Evolutionary conservation across 2,888 invertebrate species (phyloP).

Genomic region (Phanerotoma sp.): DNA sequence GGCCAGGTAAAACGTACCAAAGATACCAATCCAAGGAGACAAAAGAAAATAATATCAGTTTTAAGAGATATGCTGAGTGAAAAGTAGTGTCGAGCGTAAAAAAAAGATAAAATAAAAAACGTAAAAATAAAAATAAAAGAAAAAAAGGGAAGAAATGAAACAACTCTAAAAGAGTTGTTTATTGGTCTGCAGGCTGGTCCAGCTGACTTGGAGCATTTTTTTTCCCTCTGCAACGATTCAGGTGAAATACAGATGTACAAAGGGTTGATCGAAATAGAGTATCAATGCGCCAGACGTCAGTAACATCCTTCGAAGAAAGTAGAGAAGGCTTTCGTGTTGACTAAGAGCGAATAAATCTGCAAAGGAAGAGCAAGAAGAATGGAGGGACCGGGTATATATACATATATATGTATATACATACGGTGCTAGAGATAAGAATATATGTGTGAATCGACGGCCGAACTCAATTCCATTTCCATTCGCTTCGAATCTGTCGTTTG

Average conservation of each 20-base stretch:
- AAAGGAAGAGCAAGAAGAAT: conserved; percentile 9
- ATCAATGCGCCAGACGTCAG: neutral
- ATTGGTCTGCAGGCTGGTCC: conserved; percentile 20
- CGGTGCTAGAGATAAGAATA: conserved; percentile 5
- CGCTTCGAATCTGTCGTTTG: conserved; percentile 29
- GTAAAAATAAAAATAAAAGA: too few species aligned
- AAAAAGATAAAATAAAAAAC: too few species aligned
- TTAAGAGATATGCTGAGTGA: too few species aligned
- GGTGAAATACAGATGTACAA: conserved; percentile 9
- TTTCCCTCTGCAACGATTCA: neutral
- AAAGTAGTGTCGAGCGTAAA: conserved; percentile 6
- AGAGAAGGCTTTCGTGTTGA: conserved; percentile 3
- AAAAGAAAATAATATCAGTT: conserved; percentile 12
- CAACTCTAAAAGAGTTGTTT: conserved; percentile 3
- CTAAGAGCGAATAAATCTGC: conserved; percentile 23
- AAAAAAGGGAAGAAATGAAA: too few species aligned
- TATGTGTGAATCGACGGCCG: conserved; percentile 21
- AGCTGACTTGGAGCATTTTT: conserved; percentile 13
- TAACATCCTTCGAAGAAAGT: neutral
- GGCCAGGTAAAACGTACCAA: conserved; percentile 32
- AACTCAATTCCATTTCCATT: conserved; percentile 29
- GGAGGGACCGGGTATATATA: too few species aligned
- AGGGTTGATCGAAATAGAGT: conserved; percentile 5
- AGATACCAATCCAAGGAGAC: conserved; percentile 30
- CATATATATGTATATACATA: conserved; percentile 3